Evolutionary conservation across 2,113 vertebrate genomes (phyloP).

Genomic region (Genyomyrus donnyi): DNA sequence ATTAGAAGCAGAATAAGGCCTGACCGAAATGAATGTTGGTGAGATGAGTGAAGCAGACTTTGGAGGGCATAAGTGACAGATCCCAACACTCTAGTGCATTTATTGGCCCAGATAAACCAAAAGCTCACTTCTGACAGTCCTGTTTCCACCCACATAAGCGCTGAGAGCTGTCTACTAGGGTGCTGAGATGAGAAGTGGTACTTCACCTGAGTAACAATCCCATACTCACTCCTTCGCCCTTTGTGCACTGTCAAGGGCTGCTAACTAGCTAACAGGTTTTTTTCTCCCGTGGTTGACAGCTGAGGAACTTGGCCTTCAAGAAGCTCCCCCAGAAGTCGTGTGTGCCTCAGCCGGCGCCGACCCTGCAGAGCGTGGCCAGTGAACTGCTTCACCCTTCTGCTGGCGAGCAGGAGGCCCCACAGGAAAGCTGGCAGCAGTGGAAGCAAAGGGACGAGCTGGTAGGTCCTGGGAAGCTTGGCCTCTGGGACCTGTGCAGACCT

Average conservation of each 20-base stretch:
- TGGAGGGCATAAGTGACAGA: not conserved
- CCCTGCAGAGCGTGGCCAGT: conserved; percentile 59
- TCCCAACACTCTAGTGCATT: not conserved
- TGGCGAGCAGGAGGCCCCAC: conserved; percentile 47
- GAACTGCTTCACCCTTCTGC: conserved; percentile 59
- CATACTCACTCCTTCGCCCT: not conserved
- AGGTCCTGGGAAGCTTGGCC: conserved; percentile 9
- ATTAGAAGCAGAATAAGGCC: not conserved
- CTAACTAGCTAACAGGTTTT: not conserved
- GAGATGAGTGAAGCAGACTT: conserved; percentile 18
- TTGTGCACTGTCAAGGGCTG: not conserved
- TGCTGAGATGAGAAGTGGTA: not conserved
- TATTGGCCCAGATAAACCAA: not conserved
- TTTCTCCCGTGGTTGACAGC: conserved; percentile 46
- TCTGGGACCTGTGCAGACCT: not conserved
- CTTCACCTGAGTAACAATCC: not conserved
- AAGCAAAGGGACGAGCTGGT: conserved; percentile 89
- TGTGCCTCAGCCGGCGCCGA: conserved; percentile 37
- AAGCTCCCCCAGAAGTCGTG: conserved; percentile 85
- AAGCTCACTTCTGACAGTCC: not conserved
- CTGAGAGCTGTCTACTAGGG: not conserved
- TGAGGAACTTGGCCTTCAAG: conserved; percentile 88
- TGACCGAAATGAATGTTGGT: conserved; percentile 41
- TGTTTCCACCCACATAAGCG: not conserved
- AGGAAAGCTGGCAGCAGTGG: conserved; percentile 86